These are phyloP conservation scores for Nephrotoma guestfalica DNA, from an alignment of 2,888 invertebrate species.

Conservation along the genomic window DNA sequence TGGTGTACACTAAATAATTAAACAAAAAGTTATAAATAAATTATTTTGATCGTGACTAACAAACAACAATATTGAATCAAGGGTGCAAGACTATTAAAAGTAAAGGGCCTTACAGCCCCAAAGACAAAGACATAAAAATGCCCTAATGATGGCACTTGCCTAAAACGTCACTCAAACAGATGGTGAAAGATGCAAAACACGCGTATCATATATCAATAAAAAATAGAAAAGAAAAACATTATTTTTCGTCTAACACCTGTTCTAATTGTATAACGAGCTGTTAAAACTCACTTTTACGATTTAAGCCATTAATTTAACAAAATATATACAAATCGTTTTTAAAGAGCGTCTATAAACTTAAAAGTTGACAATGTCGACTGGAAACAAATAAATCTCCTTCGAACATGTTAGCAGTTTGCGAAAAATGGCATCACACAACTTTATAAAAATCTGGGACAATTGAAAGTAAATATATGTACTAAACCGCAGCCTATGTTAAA, in stretches of 20 bases:
- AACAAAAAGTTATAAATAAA: neutral
- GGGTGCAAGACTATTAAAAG: neutral
- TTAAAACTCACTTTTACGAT: neutral
- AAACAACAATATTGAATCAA: neutral
- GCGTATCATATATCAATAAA: neutral
- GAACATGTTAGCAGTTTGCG: neutral
- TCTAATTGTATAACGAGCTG: neutral
- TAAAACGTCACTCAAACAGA: neutral
- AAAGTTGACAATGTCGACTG: too few relatives aligned
- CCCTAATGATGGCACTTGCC: too few relatives aligned
- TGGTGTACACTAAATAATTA: neutral
- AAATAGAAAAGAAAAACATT: neutral
- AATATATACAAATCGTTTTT: neutral
- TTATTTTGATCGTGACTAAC: neutral
- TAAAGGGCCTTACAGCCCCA: neutral
- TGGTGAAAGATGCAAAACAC: neutral
- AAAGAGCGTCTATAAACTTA: neutral
- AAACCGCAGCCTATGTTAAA: neutral
- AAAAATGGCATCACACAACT: neutral
- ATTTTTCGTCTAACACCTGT: neutral
- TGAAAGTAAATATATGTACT: neutral
- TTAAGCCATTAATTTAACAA: neutral
- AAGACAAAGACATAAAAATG: neutral
- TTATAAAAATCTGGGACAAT: neutral
- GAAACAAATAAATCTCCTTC: neutral